Base-by-base conservation (phyloP, 1,140 invertebrate genomes). In the Lepidurus arcticus region DNA sequence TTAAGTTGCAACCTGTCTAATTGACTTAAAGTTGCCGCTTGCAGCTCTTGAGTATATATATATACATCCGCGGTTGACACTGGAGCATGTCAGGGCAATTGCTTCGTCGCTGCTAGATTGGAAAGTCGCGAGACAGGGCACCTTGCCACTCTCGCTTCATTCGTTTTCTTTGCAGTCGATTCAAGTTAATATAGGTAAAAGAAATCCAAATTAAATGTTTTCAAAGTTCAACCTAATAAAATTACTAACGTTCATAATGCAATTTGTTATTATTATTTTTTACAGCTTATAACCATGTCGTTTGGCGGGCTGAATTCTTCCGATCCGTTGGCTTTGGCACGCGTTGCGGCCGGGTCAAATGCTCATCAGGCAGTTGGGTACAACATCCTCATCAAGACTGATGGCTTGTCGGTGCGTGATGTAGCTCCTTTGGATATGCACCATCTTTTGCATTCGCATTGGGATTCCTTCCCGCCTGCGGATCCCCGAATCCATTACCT, bases 401-500 rank as follows among this genome's bases (percentile, higher is more conserved):
- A 75, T 42, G 74, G 74, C 7, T 10, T 78, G 65, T 65, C 45
- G 26, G 77, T 74, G 26, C 77, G 77, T 45, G 83, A 84, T 77
- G 78, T 77, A 16, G 80, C 82, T 26, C 83, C 83, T 16, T 78
- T 77, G 11, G 81, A 81, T 8, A 82, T 84, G 77, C 76, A 81
- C 45, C 79, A 80, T 43, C 81, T 83, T 79, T 74, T 84, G 11
- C 83, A 82, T 78, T 80, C 83, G 53, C 83, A 84, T 78, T 84
- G 83, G 83, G 81, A 84, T 77, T 80, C 80, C 10, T 84, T 82
- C 76, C 81, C 83, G 6, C 84, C 84, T 6, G 80, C 81, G 74
- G 82, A 83, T 74, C 84, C 84, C 21, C 73, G 84, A 74, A 82
- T 83, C 82, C 85, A 87, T 76, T 86, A 86, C 79, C 80, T 85